Percentiles rank a stretch among this genome's conserved stretches.
Conservation (phyloP, 2,113 vertebrate species). For the Coptodon bakossiorum region DNA sequence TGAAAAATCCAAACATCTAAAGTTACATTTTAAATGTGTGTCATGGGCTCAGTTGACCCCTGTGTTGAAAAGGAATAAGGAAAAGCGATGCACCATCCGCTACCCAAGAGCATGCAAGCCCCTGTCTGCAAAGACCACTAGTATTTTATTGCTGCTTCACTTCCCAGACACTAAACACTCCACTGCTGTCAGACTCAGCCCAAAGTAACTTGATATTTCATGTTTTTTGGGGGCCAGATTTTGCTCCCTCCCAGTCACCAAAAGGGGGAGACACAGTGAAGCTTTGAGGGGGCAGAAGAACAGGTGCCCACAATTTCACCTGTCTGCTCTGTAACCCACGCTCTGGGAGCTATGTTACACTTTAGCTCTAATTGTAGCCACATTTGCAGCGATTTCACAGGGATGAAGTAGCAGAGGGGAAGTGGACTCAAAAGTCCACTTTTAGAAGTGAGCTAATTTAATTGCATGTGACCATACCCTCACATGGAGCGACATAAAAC, state of each 20-base stretch:
- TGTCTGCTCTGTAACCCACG: conserved; percentile 30
- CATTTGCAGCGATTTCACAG: conserved; percentile 4
- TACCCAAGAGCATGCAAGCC: conserved; percentile 1
- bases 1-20: background rate
- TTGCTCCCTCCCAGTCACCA: conserved; percentile 38
- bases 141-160: conserved; percentile 18
- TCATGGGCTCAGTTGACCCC: background rate
- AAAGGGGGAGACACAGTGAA: conserved; percentile 60
- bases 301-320: conserved; percentile 65
- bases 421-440: background rate
- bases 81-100: background rate
- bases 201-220: conserved; percentile 44
- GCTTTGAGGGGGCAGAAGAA: conserved; percentile 22
- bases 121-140: conserved; percentile 3
- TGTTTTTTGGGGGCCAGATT: conserved; percentile 1
- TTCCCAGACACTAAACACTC: conserved; percentile 45
- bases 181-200: conserved; percentile 31
- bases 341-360: conserved; percentile 20
- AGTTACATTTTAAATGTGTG: conserved; percentile 13
- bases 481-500: background rate
- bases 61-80: background rate
- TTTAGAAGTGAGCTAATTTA: conserved; percentile 8
- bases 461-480: conserved; percentile 8
- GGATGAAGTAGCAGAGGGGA: background rate
- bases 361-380: conserved; percentile 39